Evolutionary conservation across 1,140 invertebrate species (phyloP).

Genomic region (Nylanderia fulva): DNA sequence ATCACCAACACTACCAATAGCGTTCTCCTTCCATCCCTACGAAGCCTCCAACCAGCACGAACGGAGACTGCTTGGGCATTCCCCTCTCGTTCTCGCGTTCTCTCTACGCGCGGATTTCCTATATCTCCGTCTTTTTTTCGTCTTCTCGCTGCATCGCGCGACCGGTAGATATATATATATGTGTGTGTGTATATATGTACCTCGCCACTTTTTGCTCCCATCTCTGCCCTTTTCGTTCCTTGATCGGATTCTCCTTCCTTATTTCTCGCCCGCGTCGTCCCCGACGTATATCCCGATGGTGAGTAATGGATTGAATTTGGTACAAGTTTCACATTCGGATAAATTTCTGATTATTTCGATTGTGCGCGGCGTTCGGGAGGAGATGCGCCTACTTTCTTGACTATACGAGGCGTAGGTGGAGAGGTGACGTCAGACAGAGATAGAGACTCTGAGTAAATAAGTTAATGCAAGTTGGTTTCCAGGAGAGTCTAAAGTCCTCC

Average conservation of each 20-base stretch:
- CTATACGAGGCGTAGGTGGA: constrained; percentile 20
- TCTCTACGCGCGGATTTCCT: constrained; percentile 28
- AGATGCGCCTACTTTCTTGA: constrained; percentile 52
- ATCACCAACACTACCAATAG: constrained; percentile 51
- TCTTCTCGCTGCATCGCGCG: constrained; percentile 45
- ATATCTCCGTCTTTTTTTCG: constrained; percentile 43
- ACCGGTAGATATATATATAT: no score
- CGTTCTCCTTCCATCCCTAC: constrained; percentile 34
- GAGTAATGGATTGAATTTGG: constrained; percentile 59
- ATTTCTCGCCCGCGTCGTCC: not conserved
- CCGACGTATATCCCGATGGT: constrained; percentile 46
- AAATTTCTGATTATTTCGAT: constrained; percentile 51
- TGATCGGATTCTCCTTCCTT: constrained; percentile 48
- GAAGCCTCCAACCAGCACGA: constrained; percentile 40
- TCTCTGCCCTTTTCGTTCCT: constrained; percentile 50
- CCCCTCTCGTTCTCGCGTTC: constrained; percentile 13
- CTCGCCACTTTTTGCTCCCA: constrained; percentile 50
- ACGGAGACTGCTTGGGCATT: constrained; percentile 56
- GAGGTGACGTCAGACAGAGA: constrained; percentile 35
- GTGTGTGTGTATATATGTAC: no score
- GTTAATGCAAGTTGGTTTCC: constrained; percentile 24
- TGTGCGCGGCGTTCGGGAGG: not conserved
- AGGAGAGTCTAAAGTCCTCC: not conserved
- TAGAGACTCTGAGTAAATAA: constrained; percentile 59
- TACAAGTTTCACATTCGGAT: constrained; percentile 50